These are phyloP conservation scores for Actinostola sp. DNA, from an alignment of 92 coral and sea anemone genomes.

Conservation along the genomic window DNA sequence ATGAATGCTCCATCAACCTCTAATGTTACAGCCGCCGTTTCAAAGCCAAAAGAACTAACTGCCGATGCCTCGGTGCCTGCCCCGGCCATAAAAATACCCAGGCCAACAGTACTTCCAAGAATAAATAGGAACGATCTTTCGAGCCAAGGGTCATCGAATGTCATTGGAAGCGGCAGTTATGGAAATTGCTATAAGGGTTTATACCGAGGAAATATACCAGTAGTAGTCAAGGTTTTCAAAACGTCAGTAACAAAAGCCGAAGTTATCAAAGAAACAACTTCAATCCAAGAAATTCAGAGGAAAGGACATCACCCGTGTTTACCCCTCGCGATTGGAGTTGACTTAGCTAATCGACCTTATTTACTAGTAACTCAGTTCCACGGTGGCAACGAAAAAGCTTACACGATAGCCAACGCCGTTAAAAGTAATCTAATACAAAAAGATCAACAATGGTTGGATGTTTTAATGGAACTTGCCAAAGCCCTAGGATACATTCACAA, in stretches of 20 bases:
- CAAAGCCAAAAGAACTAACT: too few relatives aligned
- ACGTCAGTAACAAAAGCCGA: not conserved
- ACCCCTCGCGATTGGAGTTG: not conserved
- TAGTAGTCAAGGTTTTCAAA: slow-evolving; percentile 2
- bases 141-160: not conserved
- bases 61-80: too few relatives aligned
- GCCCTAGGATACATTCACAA: not conserved
- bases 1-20: too few relatives aligned
- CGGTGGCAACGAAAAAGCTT: not conserved
- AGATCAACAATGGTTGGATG: not conserved
- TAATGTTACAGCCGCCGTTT: too few relatives aligned
- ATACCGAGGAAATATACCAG: slow-evolving; percentile 10
- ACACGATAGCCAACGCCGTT: not conserved
- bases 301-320: not conserved
- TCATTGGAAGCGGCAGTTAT: slow-evolving; percentile 6
- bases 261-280: not conserved
- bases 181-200: slow-evolving; percentile 1
- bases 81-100: too few relatives aligned
- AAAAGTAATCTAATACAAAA: not conserved
- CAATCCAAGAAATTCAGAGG: not conserved
- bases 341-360: not conserved
- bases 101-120: not conserved
- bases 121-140: not conserved
- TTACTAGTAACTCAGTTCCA: slow-evolving; percentile 10
- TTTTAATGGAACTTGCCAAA: not conserved